Evolutionary conservation across 2,797 vertebrate species (phyloP), one percentile per base, ranked within the genome.

Genomic region (Carapus acus): DNA sequence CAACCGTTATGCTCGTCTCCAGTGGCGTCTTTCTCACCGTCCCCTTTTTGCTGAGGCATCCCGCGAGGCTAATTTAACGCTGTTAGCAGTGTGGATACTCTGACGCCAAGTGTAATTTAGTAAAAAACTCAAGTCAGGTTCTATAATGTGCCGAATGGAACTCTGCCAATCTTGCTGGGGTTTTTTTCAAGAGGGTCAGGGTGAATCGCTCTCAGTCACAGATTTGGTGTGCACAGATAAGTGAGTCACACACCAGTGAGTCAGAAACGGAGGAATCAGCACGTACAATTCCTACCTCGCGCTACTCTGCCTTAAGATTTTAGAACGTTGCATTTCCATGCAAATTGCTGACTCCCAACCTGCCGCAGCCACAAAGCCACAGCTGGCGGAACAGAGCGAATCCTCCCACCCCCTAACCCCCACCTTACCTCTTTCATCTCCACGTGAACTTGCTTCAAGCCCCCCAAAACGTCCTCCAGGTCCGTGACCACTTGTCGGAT

Each of bases 371-470:
- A 3, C 14, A 27, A 27, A 4, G 24, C n/a, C 24, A 27, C 24
- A 9, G 24, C 4, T 27, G 24, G 9, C 4, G 5, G 5, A 27
- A 27, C 5, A 5, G 9, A 5, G 24, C 4, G 9, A 27, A 9
- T 9, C 5, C 31, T 11, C 31, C 9, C 31, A 33, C 14, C 31
- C 14, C 6, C 31, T 33, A 9, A 8, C 9, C 24, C 24, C 3
- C 11, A 33, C 6, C 31, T 33, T 83, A 91, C 90, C 89, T 90
- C 89, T 83, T 87, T 90, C 89, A 91, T 91, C 81, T 91, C 90
- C 62, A 85, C 64, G 36, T 90, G 89, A 73, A 91, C 88, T 80
- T 89, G 86, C 80, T 90, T 90, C 69, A 91, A 76, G 58, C 89
- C 89, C 36, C 87, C 87, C 68, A 91, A 73, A 62, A 91, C 90